Percentiles rank a stretch among this genome's conserved stretches.
phyloP scores from a whole-genome alignment of 2,888 invertebrate genomes.

The Neoitamus cyanurus region DNA sequence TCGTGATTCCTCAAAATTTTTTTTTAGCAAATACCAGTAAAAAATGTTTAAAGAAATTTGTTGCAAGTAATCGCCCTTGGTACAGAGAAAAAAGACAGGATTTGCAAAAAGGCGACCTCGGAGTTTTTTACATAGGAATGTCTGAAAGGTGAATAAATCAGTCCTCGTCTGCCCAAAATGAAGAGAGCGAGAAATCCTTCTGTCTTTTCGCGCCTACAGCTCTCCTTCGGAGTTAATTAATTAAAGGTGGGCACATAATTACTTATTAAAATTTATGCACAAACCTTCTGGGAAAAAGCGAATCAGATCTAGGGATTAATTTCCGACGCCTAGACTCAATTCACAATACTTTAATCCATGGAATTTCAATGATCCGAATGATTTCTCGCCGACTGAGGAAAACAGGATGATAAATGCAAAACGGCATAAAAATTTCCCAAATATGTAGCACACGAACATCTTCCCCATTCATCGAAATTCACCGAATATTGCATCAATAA shows the following conservation, averaged over 20 bases:
- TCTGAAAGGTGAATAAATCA: neutral
- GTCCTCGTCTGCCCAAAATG: neutral
- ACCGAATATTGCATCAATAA: constrained; percentile 5
- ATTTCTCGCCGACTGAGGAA: neutral
- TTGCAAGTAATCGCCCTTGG: neutral
- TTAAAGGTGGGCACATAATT: neutral
- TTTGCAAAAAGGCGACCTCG: neutral
- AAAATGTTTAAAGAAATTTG: neutral
- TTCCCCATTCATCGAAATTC: neutral
- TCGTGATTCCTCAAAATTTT: neutral
- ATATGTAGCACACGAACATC: neutral
- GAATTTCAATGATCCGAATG: neutral
- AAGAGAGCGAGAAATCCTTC: neutral
- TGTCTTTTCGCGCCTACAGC: neutral
- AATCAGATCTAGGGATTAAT: neutral
- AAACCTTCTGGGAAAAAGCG: neutral
- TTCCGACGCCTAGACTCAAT: neutral
- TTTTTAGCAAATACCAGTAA: neutral
- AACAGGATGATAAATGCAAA: neutral
- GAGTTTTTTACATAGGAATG: neutral
- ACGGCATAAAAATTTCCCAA: neutral
- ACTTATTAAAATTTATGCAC: neutral
- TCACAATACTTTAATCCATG: neutral
- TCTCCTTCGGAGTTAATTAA: neutral
- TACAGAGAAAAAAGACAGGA: neutral